Evolutionary conservation across 2,113 vertebrate genomes (phyloP).

Genomic region (Xenopus laevis): DNA sequence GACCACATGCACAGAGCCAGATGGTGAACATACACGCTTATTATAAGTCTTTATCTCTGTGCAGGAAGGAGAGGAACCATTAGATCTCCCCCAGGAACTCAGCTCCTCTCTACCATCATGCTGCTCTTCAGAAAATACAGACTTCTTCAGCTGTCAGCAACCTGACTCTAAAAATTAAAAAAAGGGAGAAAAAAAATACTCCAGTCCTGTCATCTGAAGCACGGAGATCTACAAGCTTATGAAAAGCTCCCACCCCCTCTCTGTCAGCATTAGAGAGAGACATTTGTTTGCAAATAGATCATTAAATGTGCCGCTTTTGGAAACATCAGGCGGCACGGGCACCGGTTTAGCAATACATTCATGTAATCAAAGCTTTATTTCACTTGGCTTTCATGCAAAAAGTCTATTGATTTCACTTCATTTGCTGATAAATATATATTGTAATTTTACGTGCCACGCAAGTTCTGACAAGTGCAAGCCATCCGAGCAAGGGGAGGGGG

Average conservation of each 20-base stretch:
- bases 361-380: constrained; percentile 41
- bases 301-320: constrained; percentile 50
- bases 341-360: constrained; percentile 54
- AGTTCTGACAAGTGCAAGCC: constrained; percentile 29
- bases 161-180: constrained; percentile 84
- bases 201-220: constrained; percentile 72
- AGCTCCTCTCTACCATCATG: constrained; percentile 90
- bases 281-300: constrained; percentile 64
- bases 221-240: constrained; percentile 47
- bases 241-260: constrained; percentile 49
- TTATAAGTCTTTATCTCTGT: constrained; percentile 99
- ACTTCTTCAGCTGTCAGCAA: constrained; percentile 98
- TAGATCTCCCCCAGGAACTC: constrained; percentile 99
- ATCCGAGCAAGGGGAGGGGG: neutral
- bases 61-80: constrained; percentile 99
- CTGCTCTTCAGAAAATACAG: constrained; percentile 99
- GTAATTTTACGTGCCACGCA: constrained; percentile 27
- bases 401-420: constrained; percentile 25
- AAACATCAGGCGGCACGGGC: constrained; percentile 54
- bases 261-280: constrained; percentile 62
- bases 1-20: constrained; percentile 99
- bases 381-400: constrained; percentile 11
- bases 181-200: constrained; percentile 73
- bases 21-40: constrained; percentile 99
- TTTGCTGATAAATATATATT: constrained; percentile 28